These are phyloP conservation scores for Ammospiza maritima DNA, from an alignment of 2,797 vertebrate genomes.

Conservation along the genomic window DNA sequence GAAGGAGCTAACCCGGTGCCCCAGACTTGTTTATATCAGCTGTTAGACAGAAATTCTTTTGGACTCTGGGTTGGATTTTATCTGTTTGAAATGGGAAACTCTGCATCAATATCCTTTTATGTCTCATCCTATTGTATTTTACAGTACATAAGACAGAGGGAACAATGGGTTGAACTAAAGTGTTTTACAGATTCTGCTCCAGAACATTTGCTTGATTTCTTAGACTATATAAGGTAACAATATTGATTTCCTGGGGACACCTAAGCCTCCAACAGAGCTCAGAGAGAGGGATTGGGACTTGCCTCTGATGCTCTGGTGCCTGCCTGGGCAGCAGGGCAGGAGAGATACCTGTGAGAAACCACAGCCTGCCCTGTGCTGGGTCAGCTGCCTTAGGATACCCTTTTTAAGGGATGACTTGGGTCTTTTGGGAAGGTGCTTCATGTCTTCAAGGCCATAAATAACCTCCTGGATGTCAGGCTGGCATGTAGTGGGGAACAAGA, in stretches of 20 bases:
- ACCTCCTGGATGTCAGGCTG: background rate
- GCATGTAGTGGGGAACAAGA: background rate
- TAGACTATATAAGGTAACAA: background rate
- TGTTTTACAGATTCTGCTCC: background rate
- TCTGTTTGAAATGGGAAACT: background rate
- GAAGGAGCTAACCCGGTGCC: background rate
- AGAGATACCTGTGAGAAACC: background rate
- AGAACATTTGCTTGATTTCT: background rate
- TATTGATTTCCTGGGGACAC: background rate
- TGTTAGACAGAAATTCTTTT: background rate
- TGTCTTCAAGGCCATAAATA: background rate
- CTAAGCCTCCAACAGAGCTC: background rate
- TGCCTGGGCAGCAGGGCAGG: background rate
- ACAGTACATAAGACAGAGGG: background rate
- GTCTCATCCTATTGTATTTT: background rate
- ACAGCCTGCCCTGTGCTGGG: background rate
- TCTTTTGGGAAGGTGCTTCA: background rate
- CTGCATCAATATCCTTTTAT: fast-evolving
- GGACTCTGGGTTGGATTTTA: background rate
- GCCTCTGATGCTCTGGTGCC: background rate
- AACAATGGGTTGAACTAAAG: background rate
- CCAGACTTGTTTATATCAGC: background rate
- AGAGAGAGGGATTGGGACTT: background rate
- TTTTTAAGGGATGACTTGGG: background rate
- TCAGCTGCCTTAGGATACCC: background rate